Evolutionary conservation across 2,888 invertebrate species (phyloP), one percentile per base, ranked within the genome.

Genomic region (Macrosiphum euphorbiae): DNA sequence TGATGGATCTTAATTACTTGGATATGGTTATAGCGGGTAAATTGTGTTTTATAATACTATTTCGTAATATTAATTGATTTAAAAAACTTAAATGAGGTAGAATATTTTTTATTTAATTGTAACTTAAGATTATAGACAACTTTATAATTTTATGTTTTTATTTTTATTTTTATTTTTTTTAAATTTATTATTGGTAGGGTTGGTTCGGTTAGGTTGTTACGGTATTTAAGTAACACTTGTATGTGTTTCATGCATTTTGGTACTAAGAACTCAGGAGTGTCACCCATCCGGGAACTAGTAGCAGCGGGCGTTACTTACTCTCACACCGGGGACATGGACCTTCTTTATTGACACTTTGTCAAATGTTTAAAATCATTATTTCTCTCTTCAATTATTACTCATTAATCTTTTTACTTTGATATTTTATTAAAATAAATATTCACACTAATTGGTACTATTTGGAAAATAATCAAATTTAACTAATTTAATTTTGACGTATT

Each of bases 1-100:
- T 87, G 90, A 96, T 96, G 90, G 96, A 96, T 94, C 96, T 97
- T 96, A 95, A 96, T 0, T 97, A 97, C 95, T 95, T 97, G 95
- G 96, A 97, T 95, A 96, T 96, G 96, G 96, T 97, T 13, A 95
- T 97, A 20, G 96, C 87, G 24, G 87, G 87, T 87, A 87, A 50
- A 47, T 47, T 8, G 0, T 47, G 11, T 47, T 10, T 47, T 47
- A 11, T 47, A 47, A 47, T 47, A 47, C 47, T 47, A 11, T 47
- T 47, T 47, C 47, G 47, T 47, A 47, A 47, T 47, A 47, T 67
- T n/a, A n/a, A 67, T 7, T n/a, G 3, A 67, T 67, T 26, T 26
- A 13, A 67, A 13, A 11, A 67, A 28, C 3, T n/a, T 67, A 16
- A 7, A 16, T 20, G n/a, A 55, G n/a, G 20, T 67, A 5, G 5